Conservation (phyloP, 1,140 invertebrate species). For the Stratiolaelaps scimitus region DNA sequence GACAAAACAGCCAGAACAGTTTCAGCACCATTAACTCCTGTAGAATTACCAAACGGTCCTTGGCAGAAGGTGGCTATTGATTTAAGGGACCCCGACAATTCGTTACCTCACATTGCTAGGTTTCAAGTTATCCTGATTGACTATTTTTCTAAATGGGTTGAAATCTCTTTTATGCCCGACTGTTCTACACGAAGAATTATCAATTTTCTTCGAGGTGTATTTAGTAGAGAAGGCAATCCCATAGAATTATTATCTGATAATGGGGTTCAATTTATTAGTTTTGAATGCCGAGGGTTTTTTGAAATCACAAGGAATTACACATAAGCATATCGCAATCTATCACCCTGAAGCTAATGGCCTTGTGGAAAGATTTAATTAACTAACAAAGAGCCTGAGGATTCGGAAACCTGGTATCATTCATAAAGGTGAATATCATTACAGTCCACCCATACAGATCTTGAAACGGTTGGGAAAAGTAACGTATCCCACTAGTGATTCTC, state of each 20-base stretch:
- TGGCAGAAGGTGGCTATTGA: too few species aligned
- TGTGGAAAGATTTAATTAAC: not conserved
- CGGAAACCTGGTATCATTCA: not conserved
- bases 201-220: conserved; percentile 30
- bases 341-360: not conserved
- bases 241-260: conserved; percentile 31
- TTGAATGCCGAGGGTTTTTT: conserved; percentile 26
- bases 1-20: conserved; percentile 26
- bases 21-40: conserved; percentile 28
- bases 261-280: conserved; percentile 31
- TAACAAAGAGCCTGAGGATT: not conserved
- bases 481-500: not conserved
- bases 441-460: not conserved
- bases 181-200: conserved; percentile 31
- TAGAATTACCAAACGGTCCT: conserved; percentile 28
- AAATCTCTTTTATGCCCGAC: conserved; percentile 25
- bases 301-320: not conserved
- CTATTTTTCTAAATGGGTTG: conserved; percentile 32
- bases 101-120: conserved; percentile 10
- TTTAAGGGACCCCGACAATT: conserved; percentile 28
- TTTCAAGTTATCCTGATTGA: conserved; percentile 31
- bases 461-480: not conserved
- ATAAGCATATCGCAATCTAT: not conserved
- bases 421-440: not conserved
- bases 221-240: conserved; percentile 28